Evolutionary conservation across 2,888 invertebrate species (phyloP).

Genomic region (Leptopilina syphax): DNA sequence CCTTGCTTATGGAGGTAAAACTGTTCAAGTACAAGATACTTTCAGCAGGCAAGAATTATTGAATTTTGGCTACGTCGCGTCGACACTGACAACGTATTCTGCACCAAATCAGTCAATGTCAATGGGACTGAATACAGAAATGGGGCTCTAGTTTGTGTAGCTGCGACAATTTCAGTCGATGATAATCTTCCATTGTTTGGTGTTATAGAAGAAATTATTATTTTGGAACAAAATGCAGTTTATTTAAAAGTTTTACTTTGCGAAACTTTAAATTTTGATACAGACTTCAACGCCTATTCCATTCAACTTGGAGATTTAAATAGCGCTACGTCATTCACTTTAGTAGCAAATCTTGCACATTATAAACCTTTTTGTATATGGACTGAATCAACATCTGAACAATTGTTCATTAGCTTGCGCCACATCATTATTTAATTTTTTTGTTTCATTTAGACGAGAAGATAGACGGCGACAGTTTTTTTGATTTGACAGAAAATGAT

Average conservation of each 20-base stretch:
- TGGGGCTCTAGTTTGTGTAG: neutral
- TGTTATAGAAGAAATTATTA: neutral
- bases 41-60: constrained; percentile 39
- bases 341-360: neutral
- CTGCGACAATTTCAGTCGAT: neutral
- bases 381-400: neutral
- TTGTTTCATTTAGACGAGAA: neutral
- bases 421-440: constrained; percentile 17
- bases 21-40: constrained; percentile 11
- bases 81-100: constrained; percentile 30
- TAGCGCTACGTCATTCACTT: neutral
- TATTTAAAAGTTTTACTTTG: neutral
- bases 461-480: constrained; percentile 31
- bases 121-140: constrained; percentile 4
- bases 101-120: constrained; percentile 9
- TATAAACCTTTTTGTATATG: neutral
- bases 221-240: constrained; percentile 2
- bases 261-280: neutral
- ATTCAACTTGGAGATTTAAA: neutral
- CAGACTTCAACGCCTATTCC: neutral
- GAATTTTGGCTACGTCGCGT: constrained; percentile 20
- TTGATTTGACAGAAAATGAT: constrained; percentile 13
- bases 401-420: neutral
- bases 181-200: neutral
- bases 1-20: constrained; percentile 21